Evolutionary conservation across 2,113 vertebrate genomes (phyloP).

Genomic region (Chiloscyllium plagiosum): DNA sequence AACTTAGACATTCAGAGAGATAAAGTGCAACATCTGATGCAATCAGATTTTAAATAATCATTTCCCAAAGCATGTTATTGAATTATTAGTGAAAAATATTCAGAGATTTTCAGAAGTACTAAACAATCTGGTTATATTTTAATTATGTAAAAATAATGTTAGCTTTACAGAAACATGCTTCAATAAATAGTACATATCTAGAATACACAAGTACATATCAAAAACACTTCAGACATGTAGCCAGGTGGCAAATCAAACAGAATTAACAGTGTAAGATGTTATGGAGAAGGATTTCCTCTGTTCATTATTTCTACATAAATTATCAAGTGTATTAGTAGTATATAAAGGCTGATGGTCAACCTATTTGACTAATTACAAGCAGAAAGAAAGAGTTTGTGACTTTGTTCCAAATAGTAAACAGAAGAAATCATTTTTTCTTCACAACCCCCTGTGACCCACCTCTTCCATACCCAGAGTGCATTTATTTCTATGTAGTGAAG

Average conservation of each 20-base stretch:
- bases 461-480: neutral
- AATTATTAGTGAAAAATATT: neutral
- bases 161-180: neutral
- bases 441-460: neutral
- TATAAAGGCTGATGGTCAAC: too few relatives aligned
- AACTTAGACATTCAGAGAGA: neutral
- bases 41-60: neutral
- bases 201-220: neutral
- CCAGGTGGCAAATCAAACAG: neutral
- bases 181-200: slow-evolving; percentile 14
- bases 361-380: neutral
- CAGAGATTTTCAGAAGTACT: neutral
- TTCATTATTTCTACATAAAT: neutral
- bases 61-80: neutral
- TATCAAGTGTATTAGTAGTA: too few relatives aligned
- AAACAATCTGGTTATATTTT: neutral
- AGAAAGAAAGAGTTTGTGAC: neutral
- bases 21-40: neutral
- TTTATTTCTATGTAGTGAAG: neutral
- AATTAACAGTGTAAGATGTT: neutral
- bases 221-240: neutral
- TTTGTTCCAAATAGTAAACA: neutral
- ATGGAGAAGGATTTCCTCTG: neutral
- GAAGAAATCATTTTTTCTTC: neutral
- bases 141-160: neutral